Base-by-base conservation (phyloP, 2,113 vertebrate genomes). In the Gymnobelideus leadbeateri region DNA sequence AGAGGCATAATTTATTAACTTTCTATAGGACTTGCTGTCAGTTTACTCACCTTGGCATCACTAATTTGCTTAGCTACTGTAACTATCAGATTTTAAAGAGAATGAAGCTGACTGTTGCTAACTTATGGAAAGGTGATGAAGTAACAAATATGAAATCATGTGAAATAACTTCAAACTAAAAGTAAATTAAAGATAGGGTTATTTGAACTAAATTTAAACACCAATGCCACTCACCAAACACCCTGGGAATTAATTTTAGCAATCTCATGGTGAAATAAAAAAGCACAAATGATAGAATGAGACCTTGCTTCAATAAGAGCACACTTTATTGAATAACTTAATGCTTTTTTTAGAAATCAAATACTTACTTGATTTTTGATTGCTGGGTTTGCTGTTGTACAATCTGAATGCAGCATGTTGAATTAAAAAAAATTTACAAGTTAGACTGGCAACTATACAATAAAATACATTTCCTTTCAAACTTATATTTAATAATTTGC, bases 321-420 rank as follows among this genome's bases (percentile, higher is more conserved):
- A 54, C 26, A 61, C 57, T 77, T 91, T 84, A 90, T 49, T 11
- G 47, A 52, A 57, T 11, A n/a, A 51, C 91, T 95, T 46, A 92
- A 53, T 0, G 96, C 11, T 55, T 52, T 46, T 52, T 46, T 94
- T 96, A 95, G 53, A 77, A 96, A 1, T 97, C 55, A 97, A 97
- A 93, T 90, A 98, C 98, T 98, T 98, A 99, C 98, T 98, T 99
- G 98, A 99, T 98, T 98, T 99, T 99, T 97, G 98, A 97, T 95
- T 97, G 97, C 94, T 97, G 91, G 97, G 96, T 97, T 92, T 95
- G 97, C 96, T 98, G 98, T 89, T 98, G 98, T 47, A 54, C 95
- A 93, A 96, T 98, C 95, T 77, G 94, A 96, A 97, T 96, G 95
- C 91, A 94, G 8, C 16, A 98, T 9, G 54, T 96, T 91, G 68